Conservation (phyloP, 2,888 invertebrate species). For the Sericinus montela region DNA sequence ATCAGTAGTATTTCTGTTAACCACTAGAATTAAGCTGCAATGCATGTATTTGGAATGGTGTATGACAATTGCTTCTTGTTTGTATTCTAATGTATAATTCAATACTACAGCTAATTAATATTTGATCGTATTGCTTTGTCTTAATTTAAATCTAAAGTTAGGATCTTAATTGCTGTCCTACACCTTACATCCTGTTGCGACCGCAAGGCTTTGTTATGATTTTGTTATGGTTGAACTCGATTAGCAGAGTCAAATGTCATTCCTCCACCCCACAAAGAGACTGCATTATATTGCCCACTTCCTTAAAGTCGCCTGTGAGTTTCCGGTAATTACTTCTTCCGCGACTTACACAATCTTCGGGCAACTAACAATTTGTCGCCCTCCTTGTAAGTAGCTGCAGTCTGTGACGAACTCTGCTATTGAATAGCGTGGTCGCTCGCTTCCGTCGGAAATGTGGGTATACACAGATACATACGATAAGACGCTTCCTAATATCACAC, state of each 20-base stretch:
- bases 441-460: slow-evolving; percentile 74
- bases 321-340: slow-evolving; percentile 76
- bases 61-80: too few species aligned
- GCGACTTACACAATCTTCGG: slow-evolving; percentile 49
- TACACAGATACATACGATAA: slow-evolving; percentile 32
- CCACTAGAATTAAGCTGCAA: too few species aligned
- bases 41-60: too few species aligned
- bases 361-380: slow-evolving; percentile 50
- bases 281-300: slow-evolving; percentile 52
- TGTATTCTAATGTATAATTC: too few species aligned
- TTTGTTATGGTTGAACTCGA: slow-evolving; percentile 60
- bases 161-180: slow-evolving; percentile 31
- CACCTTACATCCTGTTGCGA: slow-evolving; percentile 62
- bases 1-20: too few species aligned
- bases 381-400: slow-evolving; percentile 51
- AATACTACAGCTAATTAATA: too few species aligned
- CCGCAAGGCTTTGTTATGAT: slow-evolving; percentile 66
- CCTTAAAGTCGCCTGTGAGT: slow-evolving; percentile 52
- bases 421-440: slow-evolving; percentile 45
- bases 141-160: too few species aligned
- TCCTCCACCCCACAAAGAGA: slow-evolving; percentile 55
- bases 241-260: slow-evolving; percentile 75
- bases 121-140: too few species aligned
- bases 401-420: slow-evolving; percentile 57
- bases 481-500: slow-evolving; percentile 24